Base-by-base conservation (phyloP, 2,113 vertebrate genomes). In the Atlantisia rogersi region DNA sequence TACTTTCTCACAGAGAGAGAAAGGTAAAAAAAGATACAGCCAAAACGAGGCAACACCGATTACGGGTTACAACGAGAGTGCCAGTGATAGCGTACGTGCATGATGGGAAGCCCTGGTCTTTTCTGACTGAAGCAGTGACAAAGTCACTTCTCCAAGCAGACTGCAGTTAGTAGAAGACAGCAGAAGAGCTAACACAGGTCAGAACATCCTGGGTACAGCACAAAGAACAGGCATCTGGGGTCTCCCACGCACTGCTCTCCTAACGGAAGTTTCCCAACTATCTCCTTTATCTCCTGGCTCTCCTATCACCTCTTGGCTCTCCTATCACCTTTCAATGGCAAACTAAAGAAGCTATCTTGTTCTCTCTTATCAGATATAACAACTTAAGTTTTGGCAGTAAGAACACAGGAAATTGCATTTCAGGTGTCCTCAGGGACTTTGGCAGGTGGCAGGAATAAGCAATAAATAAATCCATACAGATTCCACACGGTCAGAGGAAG, bases 11-110 rank as follows among this genome's bases (percentile, higher is more conserved):
- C 92, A 96, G 92, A 96, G 92, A 96, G 94, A 96, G 91, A 96
- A 96, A 96, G 94, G 79, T 96, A 93, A 96, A 97, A 95, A 95
- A 97, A 96, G 85, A 91, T 96, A 97, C 96, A 97, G 93, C 96
- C 95, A 97, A 95, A 95, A 95, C 0, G 58, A 97, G 96, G 96
- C 95, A 96, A 97, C 88, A 94, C 95, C 87, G 88, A 93, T 96
- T 84, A 89, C 4, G 44, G 53, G 80, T 97, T 97, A 97, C 96
- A 97, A 91, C 4, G 25, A 76, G 92, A 97, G 94, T 94, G 93
- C 94, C 95, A 93, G 86, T 71, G 87, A 64, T 81, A 84, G 26
- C 64, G 70, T 60, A 92, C 56, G 81, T 91, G 92, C 90, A 86
- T 1, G 11, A 58, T 65, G 86, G 95, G 94, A 95, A 89, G 95